Conservation (phyloP, 1,140 invertebrate genomes). For the Cotesia typhae region DNA sequence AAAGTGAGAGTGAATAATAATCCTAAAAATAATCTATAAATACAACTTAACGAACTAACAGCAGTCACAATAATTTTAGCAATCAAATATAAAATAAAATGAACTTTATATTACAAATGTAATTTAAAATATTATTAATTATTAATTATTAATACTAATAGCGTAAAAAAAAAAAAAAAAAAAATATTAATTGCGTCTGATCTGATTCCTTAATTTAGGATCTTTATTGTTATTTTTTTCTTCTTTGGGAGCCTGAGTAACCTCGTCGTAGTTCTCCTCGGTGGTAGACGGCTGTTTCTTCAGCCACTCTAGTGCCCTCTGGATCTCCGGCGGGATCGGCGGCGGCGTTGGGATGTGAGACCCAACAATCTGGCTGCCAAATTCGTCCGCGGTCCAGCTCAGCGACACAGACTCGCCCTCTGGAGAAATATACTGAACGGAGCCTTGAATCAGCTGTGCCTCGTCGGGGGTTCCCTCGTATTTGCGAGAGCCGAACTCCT, state of each 20-base stretch:
- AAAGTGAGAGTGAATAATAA: too few relatives aligned
- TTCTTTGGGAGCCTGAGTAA: background rate
- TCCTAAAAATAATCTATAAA: too few relatives aligned
- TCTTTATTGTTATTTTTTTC: conserved; percentile 19
- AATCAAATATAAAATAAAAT: background rate
- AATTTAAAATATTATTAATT: too few relatives aligned
- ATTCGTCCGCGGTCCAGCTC: conserved; percentile 66
- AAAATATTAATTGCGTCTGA: background rate
- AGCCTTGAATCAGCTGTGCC: conserved; percentile 66
- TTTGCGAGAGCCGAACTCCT: conserved; percentile 62
- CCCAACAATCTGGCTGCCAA: conserved; percentile 66
- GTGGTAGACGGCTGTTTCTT: conserved; percentile 62
- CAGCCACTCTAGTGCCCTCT: conserved; percentile 76
- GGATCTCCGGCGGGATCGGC: conserved; percentile 78
- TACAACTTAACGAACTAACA: too few relatives aligned
- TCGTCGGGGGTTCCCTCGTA: conserved; percentile 63
- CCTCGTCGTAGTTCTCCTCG: conserved; percentile 45
- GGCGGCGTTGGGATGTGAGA: conserved; percentile 70
- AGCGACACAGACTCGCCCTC: conserved; percentile 65
- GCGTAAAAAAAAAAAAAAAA: too few relatives aligned
- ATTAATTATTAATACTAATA: too few relatives aligned
- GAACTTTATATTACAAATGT: background rate
- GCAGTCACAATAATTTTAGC: too few relatives aligned
- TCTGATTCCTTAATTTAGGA: conserved; percentile 15
- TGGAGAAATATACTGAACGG: conserved; percentile 68